Percentiles rank a stretch among this genome's conserved stretches.
These are phyloP conservation scores for Manacus vitellinus DNA, from an alignment of 2,113 vertebrate genomes.

Conservation along the genomic window DNA sequence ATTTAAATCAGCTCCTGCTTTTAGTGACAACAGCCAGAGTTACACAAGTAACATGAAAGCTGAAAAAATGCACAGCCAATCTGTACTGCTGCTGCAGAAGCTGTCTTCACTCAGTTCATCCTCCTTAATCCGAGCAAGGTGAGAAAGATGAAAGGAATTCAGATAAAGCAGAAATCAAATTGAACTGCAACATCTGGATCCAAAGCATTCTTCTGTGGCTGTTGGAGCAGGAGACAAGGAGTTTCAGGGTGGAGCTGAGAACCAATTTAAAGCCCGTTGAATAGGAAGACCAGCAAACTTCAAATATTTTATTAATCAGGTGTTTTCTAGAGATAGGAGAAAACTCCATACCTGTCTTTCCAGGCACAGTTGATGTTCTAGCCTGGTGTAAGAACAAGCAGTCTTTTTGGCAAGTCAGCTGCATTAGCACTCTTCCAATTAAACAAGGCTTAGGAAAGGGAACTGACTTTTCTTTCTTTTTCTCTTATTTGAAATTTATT, in stretches of 20 bases:
- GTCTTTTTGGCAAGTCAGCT: background rate
- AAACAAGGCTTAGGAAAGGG: background rate
- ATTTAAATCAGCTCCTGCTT: constrained; percentile 41
- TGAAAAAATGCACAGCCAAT: background rate
- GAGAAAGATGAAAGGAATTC: constrained; percentile 11
- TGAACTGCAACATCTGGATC: background rate
- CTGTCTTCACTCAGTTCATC: background rate
- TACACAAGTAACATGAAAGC: constrained; percentile 6
- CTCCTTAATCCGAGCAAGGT: background rate
- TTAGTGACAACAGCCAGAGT: constrained; percentile 22
- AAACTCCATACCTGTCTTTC: background rate
- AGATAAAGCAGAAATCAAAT: background rate
- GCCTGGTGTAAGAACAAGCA: background rate
- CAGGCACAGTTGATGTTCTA: background rate
- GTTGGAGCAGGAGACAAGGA: background rate
- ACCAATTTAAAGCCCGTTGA: background rate
- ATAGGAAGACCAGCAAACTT: background rate
- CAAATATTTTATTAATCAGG: background rate
- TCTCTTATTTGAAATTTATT: background rate
- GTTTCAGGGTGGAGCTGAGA: background rate
- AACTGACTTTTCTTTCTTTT: background rate
- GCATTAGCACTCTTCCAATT: accelerated
- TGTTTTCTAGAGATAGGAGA: background rate
- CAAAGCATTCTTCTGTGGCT: background rate
- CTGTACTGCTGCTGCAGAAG: background rate